phyloP scores from a whole-genome alignment of 2,888 invertebrate species.

The Dasysyrphus tricinctus region DNA sequence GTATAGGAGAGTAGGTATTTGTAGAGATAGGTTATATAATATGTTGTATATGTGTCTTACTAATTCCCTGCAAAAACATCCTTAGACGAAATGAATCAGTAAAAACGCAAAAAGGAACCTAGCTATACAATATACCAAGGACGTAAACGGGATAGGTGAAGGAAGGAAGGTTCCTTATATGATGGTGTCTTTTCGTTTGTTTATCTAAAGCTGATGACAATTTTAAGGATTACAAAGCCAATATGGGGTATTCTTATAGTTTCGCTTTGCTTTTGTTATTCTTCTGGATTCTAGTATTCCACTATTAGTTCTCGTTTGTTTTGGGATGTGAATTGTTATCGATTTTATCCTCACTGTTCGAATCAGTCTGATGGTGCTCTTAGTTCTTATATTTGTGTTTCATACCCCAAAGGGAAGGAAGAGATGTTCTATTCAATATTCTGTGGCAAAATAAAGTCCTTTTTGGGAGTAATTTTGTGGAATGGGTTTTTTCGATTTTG shows the following conservation, averaged over 20 bases:
- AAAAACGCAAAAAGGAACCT: neutral
- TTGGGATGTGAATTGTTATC: slow-evolving; percentile 63
- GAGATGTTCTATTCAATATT: slow-evolving; percentile 63
- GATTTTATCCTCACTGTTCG: slow-evolving; percentile 33
- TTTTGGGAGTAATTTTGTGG: slow-evolving; percentile 24
- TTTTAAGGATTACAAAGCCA: slow-evolving; percentile 70
- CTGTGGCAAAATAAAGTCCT: slow-evolving; percentile 42
- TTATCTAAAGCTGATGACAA: slow-evolving; percentile 73
- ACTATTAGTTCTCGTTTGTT: slow-evolving; percentile 67
- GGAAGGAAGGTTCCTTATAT: slow-evolving; percentile 1
- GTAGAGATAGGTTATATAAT: neutral
- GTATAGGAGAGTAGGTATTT: neutral
- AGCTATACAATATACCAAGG: neutral
- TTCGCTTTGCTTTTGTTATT: slow-evolving; percentile 49
- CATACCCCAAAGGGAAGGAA: no score
- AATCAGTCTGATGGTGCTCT: slow-evolving; percentile 11
- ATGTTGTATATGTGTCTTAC: slow-evolving; percentile 13
- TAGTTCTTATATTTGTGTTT: neutral
- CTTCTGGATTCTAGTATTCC: slow-evolving; percentile 17
- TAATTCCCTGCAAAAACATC: slow-evolving; percentile 63
- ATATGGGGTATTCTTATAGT: slow-evolving; percentile 59
- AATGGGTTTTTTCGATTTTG: slow-evolving; percentile 42
- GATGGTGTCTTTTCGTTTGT: slow-evolving; percentile 51
- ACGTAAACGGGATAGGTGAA: neutral
- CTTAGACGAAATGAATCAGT: slow-evolving; percentile 31